Conservation (phyloP, 2,888 invertebrate genomes). For the Morinoia aosen region DNA sequence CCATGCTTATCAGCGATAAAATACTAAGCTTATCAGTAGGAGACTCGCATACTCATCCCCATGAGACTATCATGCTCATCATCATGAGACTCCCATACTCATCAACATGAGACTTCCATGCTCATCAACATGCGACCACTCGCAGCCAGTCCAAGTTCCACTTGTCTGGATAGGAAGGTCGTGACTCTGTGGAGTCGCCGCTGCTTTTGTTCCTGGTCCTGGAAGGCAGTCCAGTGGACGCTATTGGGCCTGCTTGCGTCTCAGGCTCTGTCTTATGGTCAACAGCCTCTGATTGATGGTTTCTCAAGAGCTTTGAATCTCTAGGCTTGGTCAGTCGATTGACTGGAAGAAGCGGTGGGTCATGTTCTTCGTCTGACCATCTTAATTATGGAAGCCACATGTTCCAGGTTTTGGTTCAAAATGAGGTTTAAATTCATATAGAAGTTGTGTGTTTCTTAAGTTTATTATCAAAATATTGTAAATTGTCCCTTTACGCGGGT, state of each 20-base stretch:
- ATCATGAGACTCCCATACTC: background rate
- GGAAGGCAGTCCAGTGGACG: conserved; percentile 35
- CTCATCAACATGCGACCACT: background rate
- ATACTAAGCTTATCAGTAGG: background rate
- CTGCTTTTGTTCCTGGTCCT: conserved; percentile 38
- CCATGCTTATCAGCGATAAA: background rate
- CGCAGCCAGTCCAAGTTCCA: background rate
- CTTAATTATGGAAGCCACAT: background rate
- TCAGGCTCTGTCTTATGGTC: conserved; percentile 49
- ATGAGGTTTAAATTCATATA: background rate
- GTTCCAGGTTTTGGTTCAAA: background rate
- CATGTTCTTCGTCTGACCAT: background rate
- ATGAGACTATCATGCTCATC: background rate
- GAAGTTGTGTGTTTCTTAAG: background rate
- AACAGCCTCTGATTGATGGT: conserved; percentile 48
- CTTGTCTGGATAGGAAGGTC: conserved; percentile 37
- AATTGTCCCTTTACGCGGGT: background rate
- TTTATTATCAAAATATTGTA: background rate
- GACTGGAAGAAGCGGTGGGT: background rate
- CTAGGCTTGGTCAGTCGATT: background rate
- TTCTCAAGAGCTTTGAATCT: conserved; percentile 36
- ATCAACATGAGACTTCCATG: background rate
- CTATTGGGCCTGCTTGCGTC: conserved; percentile 36
- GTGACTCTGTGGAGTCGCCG: conserved; percentile 24
- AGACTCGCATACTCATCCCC: background rate